Percentiles rank a stretch among this genome's conserved stretches.
These are phyloP conservation scores for Littorina saxatilis DNA, from an alignment of 1,140 invertebrate genomes.

Conservation along the genomic window DNA sequence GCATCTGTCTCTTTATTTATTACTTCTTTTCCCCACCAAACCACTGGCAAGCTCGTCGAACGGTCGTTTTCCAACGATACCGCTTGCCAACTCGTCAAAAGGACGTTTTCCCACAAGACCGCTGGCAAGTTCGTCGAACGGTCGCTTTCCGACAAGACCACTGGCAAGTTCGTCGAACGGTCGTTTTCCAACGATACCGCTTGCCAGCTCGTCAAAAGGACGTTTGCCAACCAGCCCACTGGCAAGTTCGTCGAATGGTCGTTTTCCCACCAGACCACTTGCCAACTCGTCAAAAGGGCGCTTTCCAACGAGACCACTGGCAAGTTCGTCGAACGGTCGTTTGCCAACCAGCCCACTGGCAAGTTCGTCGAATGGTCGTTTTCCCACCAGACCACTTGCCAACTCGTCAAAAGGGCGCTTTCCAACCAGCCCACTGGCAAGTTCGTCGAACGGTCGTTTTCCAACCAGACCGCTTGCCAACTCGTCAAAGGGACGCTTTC, in stretches of 20 bases:
- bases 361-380: constrained; percentile 38
- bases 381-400: neutral
- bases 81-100: constrained; percentile 33
- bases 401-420: constrained; percentile 48
- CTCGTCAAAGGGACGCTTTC: constrained; percentile 36
- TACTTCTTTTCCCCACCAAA: constrained; percentile 51
- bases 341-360: constrained; percentile 47
- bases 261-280: constrained; percentile 49
- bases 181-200: constrained; percentile 42
- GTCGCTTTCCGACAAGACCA: constrained; percentile 29
- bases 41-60: constrained; percentile 56
- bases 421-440: constrained; percentile 59
- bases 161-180: constrained; percentile 18
- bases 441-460: constrained; percentile 50
- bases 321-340: constrained; percentile 31
- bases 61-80: constrained; percentile 27
- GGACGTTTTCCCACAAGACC: constrained; percentile 27
- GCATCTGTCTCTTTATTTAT: neutral
- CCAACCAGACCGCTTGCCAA: constrained; percentile 57
- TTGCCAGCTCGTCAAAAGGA: constrained; percentile 39
- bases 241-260: constrained; percentile 49
- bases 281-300: constrained; percentile 41
- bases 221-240: constrained; percentile 59
- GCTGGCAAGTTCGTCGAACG: constrained; percentile 23
- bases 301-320: constrained; percentile 22